Base-by-base conservation (phyloP, 2,888 invertebrate genomes). In the Drosophila koepferae region DNA sequence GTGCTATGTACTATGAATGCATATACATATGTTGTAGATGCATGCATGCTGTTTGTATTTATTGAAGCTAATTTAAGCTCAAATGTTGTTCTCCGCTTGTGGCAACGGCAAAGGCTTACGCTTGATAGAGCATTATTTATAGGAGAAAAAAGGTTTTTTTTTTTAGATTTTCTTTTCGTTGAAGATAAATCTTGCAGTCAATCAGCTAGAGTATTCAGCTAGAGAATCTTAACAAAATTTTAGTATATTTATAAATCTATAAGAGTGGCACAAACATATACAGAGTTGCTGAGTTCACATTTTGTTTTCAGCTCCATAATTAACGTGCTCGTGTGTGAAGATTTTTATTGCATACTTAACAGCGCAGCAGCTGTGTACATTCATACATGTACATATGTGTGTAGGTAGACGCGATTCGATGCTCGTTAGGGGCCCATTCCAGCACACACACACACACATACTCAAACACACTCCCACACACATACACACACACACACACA, bases 341-440 rank as follows among this genome's bases (percentile, higher is more conserved):
- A 81, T 89, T 89, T 89, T 79, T 81, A 86, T 87, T 89, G 86
- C 87, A 89, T 89, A 86, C 81, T 86, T 82, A 79, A 63, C 71
- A 61, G 86, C 64, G 73, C 75, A 28, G 48, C 9, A 51, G 56
- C 44, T 40, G 44, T n/a, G 6, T 16, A 0, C 38, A 16, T 16
- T 6, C 10, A 14, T 8, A 9, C n/a, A 18, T n/a, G 31, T 43
- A n/a, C n/a, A n/a, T n/a, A 10, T 4, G 43, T 18, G 12, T 8
- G 18, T 16, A 14, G 36, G 28, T 7, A 54, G 23, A 58, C 55
- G 67, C 44, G 71, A 74, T 66, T 86, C 65, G 71, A 72, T 80
- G 86, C 86, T 88, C 81, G 84, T 86, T 83, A 79, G 79, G 44
- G 53, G n/a, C n/a, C 28, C 40, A 38, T 40, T 36, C n/a, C 6